Base-by-base conservation (phyloP, 2,113 vertebrate species). In the Oryzias woworae region DNA sequence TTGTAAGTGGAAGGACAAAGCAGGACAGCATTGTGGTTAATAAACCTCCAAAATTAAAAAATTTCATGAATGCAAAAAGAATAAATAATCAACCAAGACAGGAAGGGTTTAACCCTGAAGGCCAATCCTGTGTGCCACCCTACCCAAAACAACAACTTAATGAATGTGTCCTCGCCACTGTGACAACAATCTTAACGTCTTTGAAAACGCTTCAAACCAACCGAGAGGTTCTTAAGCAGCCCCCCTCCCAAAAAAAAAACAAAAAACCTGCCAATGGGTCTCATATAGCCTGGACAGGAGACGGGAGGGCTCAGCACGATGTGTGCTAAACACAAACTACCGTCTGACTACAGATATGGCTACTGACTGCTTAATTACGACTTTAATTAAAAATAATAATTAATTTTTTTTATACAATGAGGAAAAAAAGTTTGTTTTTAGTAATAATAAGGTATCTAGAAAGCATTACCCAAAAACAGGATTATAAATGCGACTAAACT, bases 131-230 rank as follows among this genome's bases (percentile, higher is more conserved):
- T 77, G 76, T 66, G 79, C 24, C 10, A 60, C 36, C 44, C 85
- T 82, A 86, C 86, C 79, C 85, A 66, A 63, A 42, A 73, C 62
- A 81, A 88, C 86, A 85, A 78, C 63, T 71, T 88, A 90, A 92
- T 88, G 80, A 80, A 65, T 62, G 65, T 63, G 87, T 83, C 88
- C 87, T 88, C 86, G 87, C 80, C 86, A 89, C 83, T 69, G 85
- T 83, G 89, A 89, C 80, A 86, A 86, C 83, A 88, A 90, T 86
- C 84, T 87, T 81, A 89, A 89, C 85, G 84, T 78, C 85, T 69
- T 66, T 66, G 68, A 62, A 66, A 86, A 84, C 59, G 51, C 70
- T 81, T 86, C 63, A 79, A 84, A 82, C 81, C 69, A 75, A 71
- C 78, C 49, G 58, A 73, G 68, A 84, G 70, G 45, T 71, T 81